A percentile compares a stretch with the other conserved stretches of the same genome.
phyloP scores from a whole-genome alignment of 2,797 vertebrate genomes.

The Hydrocynus forskahlii region DNA sequence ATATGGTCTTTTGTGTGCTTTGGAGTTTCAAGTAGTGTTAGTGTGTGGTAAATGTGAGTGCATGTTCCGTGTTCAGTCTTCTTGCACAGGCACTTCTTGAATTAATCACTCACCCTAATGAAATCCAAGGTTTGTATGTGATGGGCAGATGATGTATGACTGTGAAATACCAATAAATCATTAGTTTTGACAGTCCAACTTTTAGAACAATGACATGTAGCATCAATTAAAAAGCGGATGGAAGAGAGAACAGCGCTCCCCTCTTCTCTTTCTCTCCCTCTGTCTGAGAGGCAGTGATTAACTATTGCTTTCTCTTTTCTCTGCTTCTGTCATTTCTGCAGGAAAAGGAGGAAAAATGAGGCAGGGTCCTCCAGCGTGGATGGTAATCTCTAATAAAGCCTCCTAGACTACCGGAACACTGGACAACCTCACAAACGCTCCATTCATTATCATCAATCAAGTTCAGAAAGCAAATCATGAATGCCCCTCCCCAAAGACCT shows the following conservation, averaged over 20 bases:
- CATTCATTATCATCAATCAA: conserved; percentile 39
- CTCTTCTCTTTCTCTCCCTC: conserved; percentile 48
- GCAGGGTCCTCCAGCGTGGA: conserved; percentile 43
- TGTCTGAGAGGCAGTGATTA: conserved; percentile 71
- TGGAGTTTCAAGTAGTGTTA: conserved; percentile 19
- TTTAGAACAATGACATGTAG: conserved; percentile 69
- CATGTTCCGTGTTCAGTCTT: conserved; percentile 50
- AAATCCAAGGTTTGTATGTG: conserved; percentile 62
- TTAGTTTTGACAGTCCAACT: conserved; percentile 71
- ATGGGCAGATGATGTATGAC: conserved; percentile 74
- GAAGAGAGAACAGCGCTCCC: conserved; percentile 40
- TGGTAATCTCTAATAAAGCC: conserved; percentile 51
- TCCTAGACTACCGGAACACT: conserved; percentile 27
- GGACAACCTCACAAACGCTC: not conserved
- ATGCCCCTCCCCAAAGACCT: not conserved
- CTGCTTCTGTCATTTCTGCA: conserved; percentile 70
- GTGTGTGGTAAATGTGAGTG: conserved; percentile 11
- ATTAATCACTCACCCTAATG: conserved; percentile 77
- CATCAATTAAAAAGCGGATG: conserved; percentile 71
- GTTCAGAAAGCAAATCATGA: conserved; percentile 32
- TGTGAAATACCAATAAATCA: conserved; percentile 75
- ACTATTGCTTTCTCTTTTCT: conserved; percentile 67
- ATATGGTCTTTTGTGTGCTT: too few species aligned
- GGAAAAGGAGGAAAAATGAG: conserved; percentile 46
- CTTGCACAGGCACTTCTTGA: conserved; percentile 64